Percentiles rank a stretch among this genome's conserved stretches.
phyloP scores from a whole-genome alignment of 92 coral and sea anemone genomes.

The Epizoanthus rinbou region DNA sequence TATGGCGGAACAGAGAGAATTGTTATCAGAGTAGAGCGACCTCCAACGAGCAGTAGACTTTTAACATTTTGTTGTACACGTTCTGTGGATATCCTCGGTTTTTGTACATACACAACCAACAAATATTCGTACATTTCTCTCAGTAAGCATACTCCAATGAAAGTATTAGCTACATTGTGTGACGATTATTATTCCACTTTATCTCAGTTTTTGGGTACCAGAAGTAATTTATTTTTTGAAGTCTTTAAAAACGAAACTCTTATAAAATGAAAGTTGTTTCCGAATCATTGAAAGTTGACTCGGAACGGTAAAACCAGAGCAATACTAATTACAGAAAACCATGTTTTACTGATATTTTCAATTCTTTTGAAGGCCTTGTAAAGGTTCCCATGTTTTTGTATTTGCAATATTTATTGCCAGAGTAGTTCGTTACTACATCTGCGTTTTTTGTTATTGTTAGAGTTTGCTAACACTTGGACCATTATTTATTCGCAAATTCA shows the following conservation, averaged over 20 bases:
- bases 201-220: too few relatives aligned
- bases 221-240: too few relatives aligned
- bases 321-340: background rate
- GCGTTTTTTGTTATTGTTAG: background rate
- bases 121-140: background rate
- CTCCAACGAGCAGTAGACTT: background rate
- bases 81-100: background rate
- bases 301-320: background rate
- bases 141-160: background rate
- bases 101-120: background rate
- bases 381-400: too few relatives aligned
- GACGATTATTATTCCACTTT: too few relatives aligned
- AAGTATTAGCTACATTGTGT: background rate
- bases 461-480: background rate
- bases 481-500: constrained; percentile 33
- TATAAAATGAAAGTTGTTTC: background rate
- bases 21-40: background rate
- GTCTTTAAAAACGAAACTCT: background rate
- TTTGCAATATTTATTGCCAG: too few relatives aligned
- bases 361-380: too few relatives aligned
- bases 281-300: background rate
- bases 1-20: constrained; percentile 55
- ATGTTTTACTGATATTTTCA: background rate
- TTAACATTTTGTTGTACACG: background rate
- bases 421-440: too few relatives aligned